Base-by-base conservation (phyloP, 2,797 vertebrate genomes). In the Eulemur mongoz region DNA sequence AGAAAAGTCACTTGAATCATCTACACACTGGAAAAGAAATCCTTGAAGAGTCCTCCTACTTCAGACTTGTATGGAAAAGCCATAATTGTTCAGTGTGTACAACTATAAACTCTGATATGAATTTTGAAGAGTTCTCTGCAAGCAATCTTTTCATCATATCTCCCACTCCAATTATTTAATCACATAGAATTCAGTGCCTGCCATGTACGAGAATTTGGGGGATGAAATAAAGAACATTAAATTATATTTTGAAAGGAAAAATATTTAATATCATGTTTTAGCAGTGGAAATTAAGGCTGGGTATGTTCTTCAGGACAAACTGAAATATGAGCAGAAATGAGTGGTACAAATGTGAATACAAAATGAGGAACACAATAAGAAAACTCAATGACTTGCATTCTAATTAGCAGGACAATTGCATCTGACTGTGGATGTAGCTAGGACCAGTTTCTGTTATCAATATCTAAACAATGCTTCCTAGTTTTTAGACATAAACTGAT, bases 111-210 rank as follows among this genome's bases (percentile, higher is more conserved):
- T 20, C 35, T 48, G 22, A 23, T 50, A 32, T 2, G 40, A 89
- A 87, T 89, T 94, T 85, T 84, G 48, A 96, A 86, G 67, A 48
- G 30, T 85, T 80, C 61, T 88, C 40, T 8, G 40, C 4, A n/a
- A 72, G 38, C 32, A 61, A 84, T 80, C 75, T 93, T 93, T 96
- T 81, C n/a, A 91, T 35, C 30, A 70, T 76, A 78, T 57, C 50
- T 95, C 22, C 38, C 85, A 38, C 45, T 86, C 35, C 40, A 95
- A 40, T 90, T 95, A 92, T 52, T 88, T 80, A 95, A 84, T 92
- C 81, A 65, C 32, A 50, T 40, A 35, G 30, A 94, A 91, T 91
- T 80, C 32, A 57, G 9, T 63, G 11, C 30, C 54, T 92, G 38
- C 78, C 69, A 40, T 35, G 10, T 67, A 50, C 59, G 54, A 82